phyloP scores from a whole-genome alignment of 2,888 invertebrate genomes.

The Chrysomela aeneicollis region DNA sequence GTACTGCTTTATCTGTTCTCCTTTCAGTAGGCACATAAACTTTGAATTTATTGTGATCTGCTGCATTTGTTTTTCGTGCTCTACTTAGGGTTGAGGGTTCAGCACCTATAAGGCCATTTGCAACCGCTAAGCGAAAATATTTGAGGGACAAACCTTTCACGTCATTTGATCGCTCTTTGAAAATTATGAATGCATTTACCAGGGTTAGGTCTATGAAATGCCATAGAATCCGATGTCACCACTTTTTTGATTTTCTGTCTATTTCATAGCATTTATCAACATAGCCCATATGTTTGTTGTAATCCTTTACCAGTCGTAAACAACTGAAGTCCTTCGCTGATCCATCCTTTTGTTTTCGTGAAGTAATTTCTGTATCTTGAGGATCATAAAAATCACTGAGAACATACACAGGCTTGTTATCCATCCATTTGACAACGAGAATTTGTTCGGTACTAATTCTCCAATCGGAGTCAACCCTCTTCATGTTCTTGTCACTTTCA shows the following conservation, averaged over 20 bases:
- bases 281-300: conserved; percentile 50
- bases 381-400: conserved; percentile 14
- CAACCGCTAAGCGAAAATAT: conserved; percentile 10
- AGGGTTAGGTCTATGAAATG: conserved; percentile 9
- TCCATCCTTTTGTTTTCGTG: conserved; percentile 21
- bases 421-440: conserved; percentile 5
- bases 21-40: conserved; percentile 10
- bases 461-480: conserved; percentile 8
- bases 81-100: conserved; percentile 9
- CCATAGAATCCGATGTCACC: conserved; percentile 43
- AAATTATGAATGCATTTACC: conserved; percentile 18
- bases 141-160: conserved; percentile 8
- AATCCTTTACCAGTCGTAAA: conserved; percentile 44
- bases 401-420: conserved; percentile 16
- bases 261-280: conserved; percentile 52
- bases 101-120: conserved; percentile 6
- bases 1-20: conserved; percentile 11
- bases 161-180: not conserved
- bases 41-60: conserved; percentile 16
- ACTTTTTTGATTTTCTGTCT: conserved; percentile 52
- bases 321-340: not conserved
- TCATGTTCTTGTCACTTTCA: conserved; percentile 9
- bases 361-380: conserved; percentile 17
- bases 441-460: not conserved
- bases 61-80: conserved; percentile 6